Conservation (phyloP, 2,113 vertebrate genomes). For the Daboia siamensis region DNA sequence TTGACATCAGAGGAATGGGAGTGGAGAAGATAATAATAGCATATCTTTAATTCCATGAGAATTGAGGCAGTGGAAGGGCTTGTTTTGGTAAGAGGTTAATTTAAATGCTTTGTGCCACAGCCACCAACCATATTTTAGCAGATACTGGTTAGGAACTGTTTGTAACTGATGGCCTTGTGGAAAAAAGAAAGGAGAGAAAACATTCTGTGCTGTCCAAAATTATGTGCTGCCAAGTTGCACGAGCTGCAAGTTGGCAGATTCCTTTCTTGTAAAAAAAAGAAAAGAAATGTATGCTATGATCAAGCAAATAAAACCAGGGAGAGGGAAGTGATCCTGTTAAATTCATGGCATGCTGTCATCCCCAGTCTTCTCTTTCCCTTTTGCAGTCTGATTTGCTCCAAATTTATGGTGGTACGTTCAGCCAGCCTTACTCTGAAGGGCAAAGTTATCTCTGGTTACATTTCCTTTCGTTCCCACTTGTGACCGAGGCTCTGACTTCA, state of each 20-base stretch:
- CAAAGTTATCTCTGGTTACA: background rate
- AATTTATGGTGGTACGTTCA: background rate
- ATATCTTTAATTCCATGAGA: background rate
- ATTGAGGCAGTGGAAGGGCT: background rate
- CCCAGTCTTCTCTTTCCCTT: background rate
- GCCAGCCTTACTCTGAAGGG: background rate
- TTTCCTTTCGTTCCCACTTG: background rate
- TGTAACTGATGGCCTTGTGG: background rate
- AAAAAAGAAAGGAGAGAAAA: background rate
- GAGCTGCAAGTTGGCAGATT: slow-evolving; percentile 4
- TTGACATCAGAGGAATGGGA: background rate
- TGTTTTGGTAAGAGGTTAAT: slow-evolving; percentile 7
- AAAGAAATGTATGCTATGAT: background rate
- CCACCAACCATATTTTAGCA: slow-evolving; percentile 1
- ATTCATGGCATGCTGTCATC: background rate
- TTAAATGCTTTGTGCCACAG: background rate
- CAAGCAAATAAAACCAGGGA: background rate
- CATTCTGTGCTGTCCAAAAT: slow-evolving; percentile 2
- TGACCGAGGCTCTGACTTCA: background rate
- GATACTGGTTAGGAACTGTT: background rate
- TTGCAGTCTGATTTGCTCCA: background rate
- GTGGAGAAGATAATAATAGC: background rate
- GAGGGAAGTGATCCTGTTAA: background rate
- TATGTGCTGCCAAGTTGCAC: slow-evolving; percentile 1
- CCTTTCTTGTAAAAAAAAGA: background rate